Base-by-base conservation (phyloP, 2,888 invertebrate genomes). In the Carcina quercana region DNA sequence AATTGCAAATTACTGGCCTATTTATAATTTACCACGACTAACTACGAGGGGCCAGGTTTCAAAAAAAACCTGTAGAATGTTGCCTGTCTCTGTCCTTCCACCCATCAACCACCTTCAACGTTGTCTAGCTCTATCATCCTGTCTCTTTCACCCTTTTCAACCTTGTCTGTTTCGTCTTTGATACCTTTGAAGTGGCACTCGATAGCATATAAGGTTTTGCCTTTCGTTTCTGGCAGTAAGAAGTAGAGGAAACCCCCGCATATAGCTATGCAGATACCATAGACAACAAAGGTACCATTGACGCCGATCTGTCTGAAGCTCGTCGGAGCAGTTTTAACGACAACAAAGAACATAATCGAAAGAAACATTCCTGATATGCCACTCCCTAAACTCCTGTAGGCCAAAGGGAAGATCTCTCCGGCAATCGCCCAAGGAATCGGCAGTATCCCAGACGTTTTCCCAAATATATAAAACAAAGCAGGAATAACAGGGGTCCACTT, bases 361-460 rank as follows among this genome's bases (percentile, higher is more conserved):
- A 87, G 79, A 32, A 87, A 82, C 63, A 87, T 87, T 1, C 89
- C 86, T 11, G 88, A 86, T 11, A 90, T 73, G 0, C 90, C 90
- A 15, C 90, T 86, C 1, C 91, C 91, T 0, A 89, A 60, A 15
- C 89, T 90, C 25, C 90, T 80, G 31, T 86, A 86, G 1, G 82
- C 80, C 13, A 87, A 68, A 0, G 91, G 86, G 44, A 90, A 91
- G 3, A 92, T 73, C 57, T 92, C 92, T 0, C 91, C 91, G 37
- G 89, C 88, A 58, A 92, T 86, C 7, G 90, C 87, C 88, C 91
- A 92, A 0, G 91, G 91, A 31, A 92, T 71, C 0, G 91, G 88
- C 14, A 88, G 56, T 20, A 89, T 75, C 1, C 91, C 90, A 7
- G 88, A 56, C 1, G 86, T 84, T 31, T 88, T 80, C 8, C 87